Conservation (phyloP, 2,888 invertebrate species). For the Lutraria lutraria region DNA sequence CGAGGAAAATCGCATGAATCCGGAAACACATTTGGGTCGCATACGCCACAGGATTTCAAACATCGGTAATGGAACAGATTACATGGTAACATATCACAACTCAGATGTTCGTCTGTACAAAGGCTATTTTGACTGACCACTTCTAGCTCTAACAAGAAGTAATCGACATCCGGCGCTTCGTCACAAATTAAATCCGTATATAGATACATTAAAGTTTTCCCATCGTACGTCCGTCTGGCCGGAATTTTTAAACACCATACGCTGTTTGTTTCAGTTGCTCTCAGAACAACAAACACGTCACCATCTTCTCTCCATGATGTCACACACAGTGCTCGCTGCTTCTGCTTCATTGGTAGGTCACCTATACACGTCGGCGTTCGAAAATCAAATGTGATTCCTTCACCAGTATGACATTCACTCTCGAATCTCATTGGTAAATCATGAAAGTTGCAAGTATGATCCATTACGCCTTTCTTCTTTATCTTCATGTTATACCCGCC, state of each 20-base stretch:
- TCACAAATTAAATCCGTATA: conserved; percentile 77
- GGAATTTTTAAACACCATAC: conserved; percentile 79
- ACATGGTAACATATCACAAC: conserved; percentile 77
- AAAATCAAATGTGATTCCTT: conserved; percentile 80
- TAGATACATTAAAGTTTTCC: conserved; percentile 61
- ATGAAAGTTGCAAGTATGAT: conserved; percentile 80
- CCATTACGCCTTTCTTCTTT: conserved; percentile 64
- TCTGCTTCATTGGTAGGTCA: conserved; percentile 71
- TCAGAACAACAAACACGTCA: conserved; percentile 74
- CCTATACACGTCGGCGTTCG: conserved; percentile 75
- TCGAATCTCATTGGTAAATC: conserved; percentile 82
- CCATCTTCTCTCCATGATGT: conserved; percentile 75
- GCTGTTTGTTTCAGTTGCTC: conserved; percentile 64
- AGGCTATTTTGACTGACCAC: conserved; percentile 69
- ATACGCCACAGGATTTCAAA: conserved; percentile 78
- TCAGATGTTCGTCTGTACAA: conserved; percentile 81
- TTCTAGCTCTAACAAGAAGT: conserved; percentile 73
- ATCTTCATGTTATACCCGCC: conserved; percentile 83
- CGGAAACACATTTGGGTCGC: conserved; percentile 71
- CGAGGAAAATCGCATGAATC: conserved; percentile 76
- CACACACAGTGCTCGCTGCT: conserved; percentile 75
- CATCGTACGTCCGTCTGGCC: conserved; percentile 47
- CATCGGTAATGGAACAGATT: conserved; percentile 76
- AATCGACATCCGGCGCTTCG: conserved; percentile 44
- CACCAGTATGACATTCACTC: conserved; percentile 81